Percentiles rank a stretch among this genome's conserved stretches.
Conservation (phyloP, 2,888 invertebrate genomes). For the Leptinotarsa rubiginosa region DNA sequence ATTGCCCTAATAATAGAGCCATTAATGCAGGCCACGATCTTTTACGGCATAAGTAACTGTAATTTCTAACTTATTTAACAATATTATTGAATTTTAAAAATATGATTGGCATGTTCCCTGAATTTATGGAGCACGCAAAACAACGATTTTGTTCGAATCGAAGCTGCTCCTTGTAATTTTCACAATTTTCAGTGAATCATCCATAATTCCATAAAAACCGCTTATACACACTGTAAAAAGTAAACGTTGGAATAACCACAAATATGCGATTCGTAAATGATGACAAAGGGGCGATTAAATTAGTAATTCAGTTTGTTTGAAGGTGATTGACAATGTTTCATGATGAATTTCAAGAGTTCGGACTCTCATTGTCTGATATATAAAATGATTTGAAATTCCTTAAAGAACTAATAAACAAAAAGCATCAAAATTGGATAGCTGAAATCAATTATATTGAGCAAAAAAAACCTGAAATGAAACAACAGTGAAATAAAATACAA, state of each 20-base stretch:
- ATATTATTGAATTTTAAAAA: conserved; percentile 42
- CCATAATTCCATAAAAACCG: conserved; percentile 19
- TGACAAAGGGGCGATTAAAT: too few relatives aligned
- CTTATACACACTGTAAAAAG: neutral
- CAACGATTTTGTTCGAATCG: conserved; percentile 32
- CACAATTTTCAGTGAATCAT: conserved; percentile 32
- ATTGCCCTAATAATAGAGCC: conserved; percentile 35
- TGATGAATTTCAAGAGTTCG: too few relatives aligned
- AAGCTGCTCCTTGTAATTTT: conserved; percentile 30
- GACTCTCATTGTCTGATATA: too few relatives aligned
- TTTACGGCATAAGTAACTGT: conserved; percentile 19
- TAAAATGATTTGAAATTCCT: too few relatives aligned
- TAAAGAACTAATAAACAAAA: too few relatives aligned
- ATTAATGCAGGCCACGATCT: conserved; percentile 4
- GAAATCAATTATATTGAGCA: too few relatives aligned
- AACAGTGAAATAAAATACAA: too few relatives aligned
- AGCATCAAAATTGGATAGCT: too few relatives aligned
- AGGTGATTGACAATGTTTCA: too few relatives aligned
- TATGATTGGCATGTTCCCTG: conserved; percentile 38
- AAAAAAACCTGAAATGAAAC: too few relatives aligned
- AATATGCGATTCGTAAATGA: too few relatives aligned
- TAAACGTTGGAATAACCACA: neutral
- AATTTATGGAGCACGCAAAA: conserved; percentile 40
- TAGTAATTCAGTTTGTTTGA: too few relatives aligned
- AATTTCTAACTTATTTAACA: conserved; percentile 28